Evolutionary conservation across 2,888 invertebrate species (phyloP), one percentile per base, ranked within the genome.

Genomic region (Drosophila subsilvestris): DNA sequence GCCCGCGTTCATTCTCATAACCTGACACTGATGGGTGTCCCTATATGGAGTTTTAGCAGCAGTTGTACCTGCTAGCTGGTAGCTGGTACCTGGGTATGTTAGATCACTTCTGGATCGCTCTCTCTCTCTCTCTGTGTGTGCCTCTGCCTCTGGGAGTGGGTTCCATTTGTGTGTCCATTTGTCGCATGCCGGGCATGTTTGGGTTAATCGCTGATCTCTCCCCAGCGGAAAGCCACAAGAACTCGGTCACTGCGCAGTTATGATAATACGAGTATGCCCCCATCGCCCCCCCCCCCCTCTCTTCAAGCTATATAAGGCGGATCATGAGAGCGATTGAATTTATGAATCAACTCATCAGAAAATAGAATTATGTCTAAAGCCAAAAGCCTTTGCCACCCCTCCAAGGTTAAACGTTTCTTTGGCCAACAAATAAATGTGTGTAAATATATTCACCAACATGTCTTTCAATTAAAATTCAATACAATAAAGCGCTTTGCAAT

Each of bases 391-490:
- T 22, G 22, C 3, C 22, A 3, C 22, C 22, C 22, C 22, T 22
- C 1, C 2, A 2, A 4, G 22, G 3, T 22, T 0, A 22, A 20
- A 20, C 20, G 20, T 20, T 20, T 20, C 20, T 2, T 20, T 20
- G 20, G 20, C 20, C 20, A 20, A 20, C 20, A 20, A 20, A 20
- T 3, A 22, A 4, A n/a, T 12, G 5, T 7, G 1, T 12, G 2
- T 4, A 12, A 9, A 42, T 17, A 86, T 80, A 22, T 22, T 77
- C 78, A 76, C 58, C 73, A 75, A 61, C 78, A 78, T 75, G 81
- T 80, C 69, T 73, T 86, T 81, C 81, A 86, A 88, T 89, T 89
- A 86, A 85, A 75, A 77, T 84, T 83, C 88, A 86, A 89, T 89
- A 72, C 78, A 84, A 85, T 85, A 81, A 86, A 89, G 76, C 71